Conservation (phyloP, 2,113 vertebrate species). For the Atlantisia rogersi region DNA sequence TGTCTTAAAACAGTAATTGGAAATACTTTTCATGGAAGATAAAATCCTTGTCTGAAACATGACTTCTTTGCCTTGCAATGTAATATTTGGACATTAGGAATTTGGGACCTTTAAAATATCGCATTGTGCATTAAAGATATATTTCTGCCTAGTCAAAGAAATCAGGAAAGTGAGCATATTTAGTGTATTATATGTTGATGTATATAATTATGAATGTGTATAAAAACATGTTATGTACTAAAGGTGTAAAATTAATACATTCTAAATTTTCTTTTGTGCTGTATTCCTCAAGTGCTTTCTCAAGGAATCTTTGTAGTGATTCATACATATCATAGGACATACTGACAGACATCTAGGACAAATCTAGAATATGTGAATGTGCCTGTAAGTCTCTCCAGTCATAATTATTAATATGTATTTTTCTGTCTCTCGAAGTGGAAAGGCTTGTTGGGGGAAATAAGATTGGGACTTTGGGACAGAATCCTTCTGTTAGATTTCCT, state of each 20-base stretch:
- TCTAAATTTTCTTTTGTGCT: slow-evolving; percentile 22
- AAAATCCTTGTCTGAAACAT: neutral
- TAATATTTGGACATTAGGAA: neutral
- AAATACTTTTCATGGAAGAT: slow-evolving; percentile 27
- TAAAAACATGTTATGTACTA: neutral
- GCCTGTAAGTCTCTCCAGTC: neutral
- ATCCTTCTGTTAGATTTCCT: neutral
- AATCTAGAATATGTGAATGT: slow-evolving; percentile 14
- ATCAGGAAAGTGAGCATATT: neutral
- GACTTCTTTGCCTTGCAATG: neutral
- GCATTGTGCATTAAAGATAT: neutral
- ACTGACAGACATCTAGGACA: slow-evolving; percentile 49
- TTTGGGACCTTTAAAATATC: neutral
- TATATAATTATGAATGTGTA: neutral
- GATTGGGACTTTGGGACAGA: neutral
- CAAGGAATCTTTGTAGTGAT: neutral
- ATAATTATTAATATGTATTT: neutral
- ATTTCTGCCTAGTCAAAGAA: neutral
- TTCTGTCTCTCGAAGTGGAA: neutral
- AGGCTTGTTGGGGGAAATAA: neutral
- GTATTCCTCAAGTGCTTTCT: slow-evolving; percentile 15
- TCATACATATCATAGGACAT: slow-evolving; percentile 49
- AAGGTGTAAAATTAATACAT: neutral
- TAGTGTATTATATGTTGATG: neutral
- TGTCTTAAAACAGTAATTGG: slow-evolving; percentile 31